These are phyloP conservation scores for Seladonia tumulorum DNA, from an alignment of 2,888 invertebrate species.

Conservation along the genomic window DNA sequence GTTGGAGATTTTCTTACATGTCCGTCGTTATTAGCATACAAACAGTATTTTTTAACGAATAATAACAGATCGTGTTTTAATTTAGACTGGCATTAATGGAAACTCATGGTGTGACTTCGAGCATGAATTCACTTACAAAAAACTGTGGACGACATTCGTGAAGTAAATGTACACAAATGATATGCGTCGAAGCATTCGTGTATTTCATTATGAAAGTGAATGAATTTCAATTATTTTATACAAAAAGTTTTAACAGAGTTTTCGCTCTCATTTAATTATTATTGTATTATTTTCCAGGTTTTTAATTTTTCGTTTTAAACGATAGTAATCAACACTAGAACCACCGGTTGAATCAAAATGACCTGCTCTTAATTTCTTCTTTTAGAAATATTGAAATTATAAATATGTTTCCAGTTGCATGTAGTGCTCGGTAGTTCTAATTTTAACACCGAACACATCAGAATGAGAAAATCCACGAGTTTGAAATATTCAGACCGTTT, in stretches of 20 bases:
- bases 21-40: neutral
- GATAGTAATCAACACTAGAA: too few relatives aligned
- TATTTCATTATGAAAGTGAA: neutral
- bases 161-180: neutral
- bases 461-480: neutral
- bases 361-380: too few relatives aligned
- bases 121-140: neutral
- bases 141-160: neutral
- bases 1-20: neutral
- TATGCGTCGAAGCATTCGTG: neutral
- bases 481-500: neutral
- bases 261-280: too few relatives aligned
- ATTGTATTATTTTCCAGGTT: too few relatives aligned
- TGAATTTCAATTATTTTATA: neutral
- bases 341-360: too few relatives aligned
- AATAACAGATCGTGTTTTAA: neutral
- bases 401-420: too few relatives aligned
- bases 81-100: neutral
- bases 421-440: too few relatives aligned
- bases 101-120: neutral
- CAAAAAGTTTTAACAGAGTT: too few relatives aligned
- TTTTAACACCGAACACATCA: too few relatives aligned
- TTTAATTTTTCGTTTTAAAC: too few relatives aligned
- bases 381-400: too few relatives aligned
- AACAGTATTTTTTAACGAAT: neutral